A percentile compares a stretch with the other conserved stretches of the same genome.
These are phyloP conservation scores for Eriosoma lanigerum DNA, from an alignment of 1,140 invertebrate species.

Conservation along the genomic window DNA sequence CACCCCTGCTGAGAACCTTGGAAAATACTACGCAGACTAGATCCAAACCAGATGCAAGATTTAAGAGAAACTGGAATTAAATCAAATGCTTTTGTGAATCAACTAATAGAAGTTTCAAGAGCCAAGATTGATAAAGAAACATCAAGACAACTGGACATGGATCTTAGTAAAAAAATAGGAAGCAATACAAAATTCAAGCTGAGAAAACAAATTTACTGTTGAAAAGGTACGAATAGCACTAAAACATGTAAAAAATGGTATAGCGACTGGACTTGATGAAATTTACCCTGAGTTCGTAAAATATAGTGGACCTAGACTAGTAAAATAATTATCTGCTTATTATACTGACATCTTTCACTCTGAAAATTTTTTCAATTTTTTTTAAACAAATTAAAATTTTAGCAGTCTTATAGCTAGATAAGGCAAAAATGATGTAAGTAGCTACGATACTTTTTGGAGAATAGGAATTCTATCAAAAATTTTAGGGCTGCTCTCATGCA, in stretches of 20 bases:
- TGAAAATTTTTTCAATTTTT: constrained; percentile 34
- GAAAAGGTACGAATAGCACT: constrained; percentile 35
- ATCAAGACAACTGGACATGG: constrained; percentile 1
- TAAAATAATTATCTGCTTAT: constrained; percentile 22
- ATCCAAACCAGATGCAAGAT: background rate
- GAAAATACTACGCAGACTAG: constrained; percentile 31
- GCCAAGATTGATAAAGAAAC: constrained; percentile 24
- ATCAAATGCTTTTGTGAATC: constrained; percentile 38
- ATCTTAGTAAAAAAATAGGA: background rate
- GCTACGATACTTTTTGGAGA: constrained; percentile 35
- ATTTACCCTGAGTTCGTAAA: constrained; percentile 42
- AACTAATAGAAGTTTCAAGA: constrained; percentile 23
- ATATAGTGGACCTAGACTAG: constrained; percentile 26
- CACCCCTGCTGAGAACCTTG: constrained; percentile 25
- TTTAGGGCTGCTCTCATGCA: constrained; percentile 9
- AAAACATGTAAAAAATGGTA: constrained; percentile 32
- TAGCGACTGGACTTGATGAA: constrained; percentile 46
- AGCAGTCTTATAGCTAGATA: constrained; percentile 33
- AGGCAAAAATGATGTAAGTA: constrained; percentile 31
- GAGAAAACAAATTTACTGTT: background rate
- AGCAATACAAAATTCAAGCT: constrained; percentile 28
- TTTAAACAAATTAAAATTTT: constrained; percentile 48
- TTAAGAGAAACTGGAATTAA: background rate
- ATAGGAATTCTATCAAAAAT: constrained; percentile 38
- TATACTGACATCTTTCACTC: background rate